phyloP scores from a whole-genome alignment of 2,797 vertebrate species.

The Sebastes taczanowskii region DNA sequence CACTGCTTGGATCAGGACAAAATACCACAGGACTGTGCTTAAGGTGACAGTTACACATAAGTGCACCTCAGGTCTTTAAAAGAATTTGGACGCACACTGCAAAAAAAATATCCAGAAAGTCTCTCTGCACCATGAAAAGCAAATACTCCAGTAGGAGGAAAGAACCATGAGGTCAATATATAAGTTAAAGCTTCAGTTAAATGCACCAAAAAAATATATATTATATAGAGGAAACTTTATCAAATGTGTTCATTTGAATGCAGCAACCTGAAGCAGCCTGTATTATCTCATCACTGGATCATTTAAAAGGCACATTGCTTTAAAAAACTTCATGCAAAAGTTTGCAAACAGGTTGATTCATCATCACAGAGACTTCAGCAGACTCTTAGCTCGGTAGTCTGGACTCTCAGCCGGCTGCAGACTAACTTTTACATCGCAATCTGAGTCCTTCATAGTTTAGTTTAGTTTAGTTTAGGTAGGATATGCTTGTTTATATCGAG shows the following conservation, averaged over 20 bases:
- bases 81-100: not conserved
- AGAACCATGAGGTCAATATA: too few relatives aligned
- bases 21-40: conserved; percentile 13
- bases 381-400: not conserved
- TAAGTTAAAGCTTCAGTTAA: not conserved
- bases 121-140: not conserved
- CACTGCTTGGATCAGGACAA: not conserved
- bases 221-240: not conserved
- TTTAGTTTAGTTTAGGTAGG: too few relatives aligned
- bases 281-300: not conserved
- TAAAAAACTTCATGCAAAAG: not conserved
- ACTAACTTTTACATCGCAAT: not conserved
- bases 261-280: not conserved
- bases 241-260: not conserved
- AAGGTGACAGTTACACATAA: not conserved
- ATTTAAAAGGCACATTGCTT: not conserved
- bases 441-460: not conserved
- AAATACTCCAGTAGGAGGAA: not conserved
- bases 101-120: not conserved
- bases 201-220: not conserved
- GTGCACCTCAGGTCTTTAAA: not conserved
- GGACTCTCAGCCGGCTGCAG: conserved; percentile 2
- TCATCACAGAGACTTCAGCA: not conserved
- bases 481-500: not conserved
- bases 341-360: conserved; percentile 3